A percentile compares a stretch with the other conserved stretches of the same genome.
Evolutionary conservation across 2,797 vertebrate species (phyloP).

Genomic region (Centropyge bicolor): DNA sequence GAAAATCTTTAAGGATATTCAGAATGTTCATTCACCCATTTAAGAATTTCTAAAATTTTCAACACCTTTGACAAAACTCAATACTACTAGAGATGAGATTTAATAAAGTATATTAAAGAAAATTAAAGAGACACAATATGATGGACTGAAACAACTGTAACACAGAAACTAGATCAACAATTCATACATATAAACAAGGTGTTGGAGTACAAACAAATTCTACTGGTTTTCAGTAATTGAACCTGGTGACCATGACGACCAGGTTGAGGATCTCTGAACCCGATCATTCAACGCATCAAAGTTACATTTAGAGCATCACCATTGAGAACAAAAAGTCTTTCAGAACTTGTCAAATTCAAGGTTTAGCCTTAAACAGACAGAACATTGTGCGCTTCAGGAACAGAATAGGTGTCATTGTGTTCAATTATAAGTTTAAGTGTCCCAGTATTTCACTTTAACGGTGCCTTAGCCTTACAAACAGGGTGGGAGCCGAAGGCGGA

Average conservation of each 20-base stretch:
- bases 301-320: slow-evolving; percentile 34
- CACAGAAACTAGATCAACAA: neutral
- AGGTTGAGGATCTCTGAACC: slow-evolving; percentile 2
- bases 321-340: slow-evolving; percentile 68
- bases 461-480: slow-evolving; percentile 84
- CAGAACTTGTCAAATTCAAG: slow-evolving; percentile 68
- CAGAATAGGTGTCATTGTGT: slow-evolving; percentile 71
- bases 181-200: neutral
- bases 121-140: too few relatives aligned
- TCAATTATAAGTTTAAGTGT: slow-evolving; percentile 80
- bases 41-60: too few relatives aligned
- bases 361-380: slow-evolving; percentile 67
- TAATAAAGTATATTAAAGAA: too few relatives aligned
- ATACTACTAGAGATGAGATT: too few relatives aligned
- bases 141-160: neutral
- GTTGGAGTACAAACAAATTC: neutral
- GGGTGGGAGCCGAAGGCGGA: slow-evolving; percentile 71
- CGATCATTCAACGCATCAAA: slow-evolving; percentile 29
- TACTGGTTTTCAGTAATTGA: slow-evolving; percentile 14
- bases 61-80: too few relatives aligned
- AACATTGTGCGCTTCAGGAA: slow-evolving; percentile 61
- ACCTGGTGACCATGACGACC: neutral
- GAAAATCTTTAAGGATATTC: too few relatives aligned
- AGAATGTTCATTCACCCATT: too few relatives aligned
- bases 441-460: slow-evolving; percentile 85